Evolutionary conservation across 1,140 invertebrate genomes (phyloP).

Genomic region (Penaeus chinensis): DNA sequence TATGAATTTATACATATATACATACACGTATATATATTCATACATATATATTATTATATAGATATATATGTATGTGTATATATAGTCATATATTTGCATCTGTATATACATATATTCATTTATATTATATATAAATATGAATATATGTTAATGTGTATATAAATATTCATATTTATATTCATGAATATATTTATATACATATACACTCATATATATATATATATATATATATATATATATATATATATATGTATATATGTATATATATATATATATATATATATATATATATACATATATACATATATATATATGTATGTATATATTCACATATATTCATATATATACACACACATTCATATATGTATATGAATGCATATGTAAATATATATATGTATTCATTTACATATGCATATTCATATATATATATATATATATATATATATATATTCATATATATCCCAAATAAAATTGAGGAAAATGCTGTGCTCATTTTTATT

Average conservation of each 20-base stretch:
- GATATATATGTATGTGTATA: slow-evolving; percentile 37
- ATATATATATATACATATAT: slow-evolving; percentile 41
- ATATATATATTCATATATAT: too few species aligned
- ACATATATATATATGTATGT: slow-evolving; percentile 35
- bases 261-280: slow-evolving; percentile 28
- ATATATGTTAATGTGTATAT: slow-evolving; percentile 36
- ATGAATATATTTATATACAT: slow-evolving; percentile 34
- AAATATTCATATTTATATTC: slow-evolving; percentile 31
- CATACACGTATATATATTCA: too few species aligned
- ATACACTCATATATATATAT: slow-evolving; percentile 29
- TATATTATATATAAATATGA: slow-evolving; percentile 41
- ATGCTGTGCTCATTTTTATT: too few species aligned
- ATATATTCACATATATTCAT: not conserved
- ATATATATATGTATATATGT: slow-evolving; percentile 22
- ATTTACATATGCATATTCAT: too few species aligned
- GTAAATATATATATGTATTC: too few species aligned
- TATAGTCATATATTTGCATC: slow-evolving; percentile 32
- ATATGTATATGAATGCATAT: too few species aligned
- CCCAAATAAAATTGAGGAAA: too few species aligned
- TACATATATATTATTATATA: not conserved
- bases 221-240: slow-evolving; percentile 31
- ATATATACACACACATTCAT: slow-evolving; percentile 11
- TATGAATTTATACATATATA: too few species aligned
- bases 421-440: too few species aligned
- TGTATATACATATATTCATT: slow-evolving; percentile 34